Percentiles rank a stretch among this genome's conserved stretches.
phyloP scores from a whole-genome alignment of 2,888 invertebrate species.

The Miltochrista miniata region DNA sequence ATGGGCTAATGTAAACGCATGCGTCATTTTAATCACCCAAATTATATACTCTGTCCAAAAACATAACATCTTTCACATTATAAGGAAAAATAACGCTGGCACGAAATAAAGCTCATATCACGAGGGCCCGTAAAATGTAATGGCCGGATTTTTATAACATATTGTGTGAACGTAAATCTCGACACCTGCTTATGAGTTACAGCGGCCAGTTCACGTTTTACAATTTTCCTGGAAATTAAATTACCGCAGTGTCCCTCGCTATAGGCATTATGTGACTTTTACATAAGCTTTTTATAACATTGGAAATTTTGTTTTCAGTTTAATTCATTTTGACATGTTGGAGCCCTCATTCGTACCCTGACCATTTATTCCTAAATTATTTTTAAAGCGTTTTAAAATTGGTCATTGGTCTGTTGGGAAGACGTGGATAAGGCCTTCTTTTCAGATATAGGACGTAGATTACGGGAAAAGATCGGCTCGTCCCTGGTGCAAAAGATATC shows the following conservation, averaged over 20 bases:
- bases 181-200: slow-evolving; percentile 66
- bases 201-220: slow-evolving; percentile 41
- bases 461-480: too few species aligned
- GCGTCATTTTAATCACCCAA: background rate
- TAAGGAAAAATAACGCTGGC: slow-evolving; percentile 36
- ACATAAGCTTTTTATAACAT: background rate
- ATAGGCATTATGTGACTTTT: slow-evolving; percentile 9
- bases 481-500: too few species aligned
- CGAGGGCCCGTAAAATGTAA: slow-evolving; percentile 55
- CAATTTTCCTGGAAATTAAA: slow-evolving; percentile 56
- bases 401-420: too few species aligned
- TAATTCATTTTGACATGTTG: too few species aligned
- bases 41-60: slow-evolving; percentile 1
- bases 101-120: slow-evolving; percentile 46
- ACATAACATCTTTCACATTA: slow-evolving; percentile 27
- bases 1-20: background rate
- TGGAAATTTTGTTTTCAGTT: too few species aligned
- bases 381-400: too few species aligned
- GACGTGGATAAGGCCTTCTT: too few species aligned
- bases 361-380: too few species aligned
- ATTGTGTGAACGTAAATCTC: slow-evolving; percentile 63
- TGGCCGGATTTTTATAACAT: slow-evolving; percentile 64
- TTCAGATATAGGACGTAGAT: too few species aligned
- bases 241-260: slow-evolving; percentile 28
- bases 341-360: too few species aligned